phyloP scores from a whole-genome alignment of 2,888 invertebrate genomes.

The Drosophila pseudotalamancana region DNA sequence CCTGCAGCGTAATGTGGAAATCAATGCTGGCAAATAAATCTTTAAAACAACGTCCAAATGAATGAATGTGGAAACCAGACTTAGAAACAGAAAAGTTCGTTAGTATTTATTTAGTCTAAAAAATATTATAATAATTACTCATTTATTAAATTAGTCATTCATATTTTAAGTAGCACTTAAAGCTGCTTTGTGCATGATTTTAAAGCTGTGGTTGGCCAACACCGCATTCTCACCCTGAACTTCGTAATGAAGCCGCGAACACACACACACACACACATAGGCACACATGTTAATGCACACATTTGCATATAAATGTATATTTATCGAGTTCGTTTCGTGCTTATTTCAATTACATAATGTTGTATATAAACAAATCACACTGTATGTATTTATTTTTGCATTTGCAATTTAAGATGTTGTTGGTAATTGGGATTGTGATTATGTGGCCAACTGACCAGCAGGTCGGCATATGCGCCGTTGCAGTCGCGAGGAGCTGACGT shows the following conservation, averaged over 20 bases:
- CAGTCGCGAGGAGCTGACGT: slow-evolving; percentile 33
- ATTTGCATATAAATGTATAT: neutral
- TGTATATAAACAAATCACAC: slow-evolving; percentile 5
- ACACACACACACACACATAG: neutral
- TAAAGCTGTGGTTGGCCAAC: neutral
- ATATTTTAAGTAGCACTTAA: neutral
- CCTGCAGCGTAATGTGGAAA: too few relatives aligned
- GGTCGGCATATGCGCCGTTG: slow-evolving; percentile 34
- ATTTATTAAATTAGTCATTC: too few relatives aligned
- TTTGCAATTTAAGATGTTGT: neutral
- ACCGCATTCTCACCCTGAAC: slow-evolving; percentile 6
- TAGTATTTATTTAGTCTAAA: too few relatives aligned
- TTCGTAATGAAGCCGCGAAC: slow-evolving; percentile 18
- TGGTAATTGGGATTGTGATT: neutral
- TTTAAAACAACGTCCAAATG: too few relatives aligned
- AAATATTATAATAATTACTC: too few relatives aligned
- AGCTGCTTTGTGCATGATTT: slow-evolving; percentile 10
- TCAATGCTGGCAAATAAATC: too few relatives aligned
- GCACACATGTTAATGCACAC: neutral
- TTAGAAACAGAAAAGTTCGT: too few relatives aligned
- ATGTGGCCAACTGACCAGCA: slow-evolving; percentile 2
- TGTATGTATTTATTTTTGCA: slow-evolving; percentile 12
- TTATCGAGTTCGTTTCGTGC: neutral
- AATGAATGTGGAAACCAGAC: too few relatives aligned
- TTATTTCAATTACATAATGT: slow-evolving; percentile 31